A percentile compares a stretch with the other conserved stretches of the same genome.
Conservation (phyloP, 2,888 invertebrate genomes). For the Poecilus cupreus region DNA sequence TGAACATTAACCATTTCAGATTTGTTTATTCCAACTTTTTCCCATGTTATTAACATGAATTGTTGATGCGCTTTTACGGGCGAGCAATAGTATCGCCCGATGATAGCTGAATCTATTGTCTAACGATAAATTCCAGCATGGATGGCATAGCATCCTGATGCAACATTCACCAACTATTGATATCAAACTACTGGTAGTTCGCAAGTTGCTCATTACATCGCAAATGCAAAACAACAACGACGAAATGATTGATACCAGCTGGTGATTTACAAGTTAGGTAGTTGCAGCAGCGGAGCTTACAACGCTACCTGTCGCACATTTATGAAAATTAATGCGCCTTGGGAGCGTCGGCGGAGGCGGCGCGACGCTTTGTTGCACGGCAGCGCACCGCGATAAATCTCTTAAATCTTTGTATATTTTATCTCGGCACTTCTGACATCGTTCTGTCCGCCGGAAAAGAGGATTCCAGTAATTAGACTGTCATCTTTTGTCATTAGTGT, state of each 20-base stretch:
- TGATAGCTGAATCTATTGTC: not conserved
- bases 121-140: not conserved
- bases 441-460: constrained; percentile 46
- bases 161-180: not conserved
- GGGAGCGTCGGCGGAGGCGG: not conserved
- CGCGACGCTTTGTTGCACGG: too few species aligned
- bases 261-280: not conserved
- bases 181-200: not conserved
- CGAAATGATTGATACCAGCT: not conserved
- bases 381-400: constrained; percentile 38
- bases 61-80: too few species aligned
- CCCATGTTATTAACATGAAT: too few species aligned
- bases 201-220: not conserved
- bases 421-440: constrained; percentile 54
- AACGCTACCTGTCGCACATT: constrained; percentile 23
- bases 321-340: constrained; percentile 51
- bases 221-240: not conserved
- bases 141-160: not conserved
- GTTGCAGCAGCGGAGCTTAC: constrained; percentile 14
- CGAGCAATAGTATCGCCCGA: not conserved
- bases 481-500: constrained; percentile 58
- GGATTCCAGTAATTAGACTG: constrained; percentile 55
- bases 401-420: constrained; percentile 54
- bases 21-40: too few species aligned
- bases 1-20: too few species aligned